Evolutionary conservation across 2,797 vertebrate species (phyloP), one percentile per base, ranked within the genome.

Genomic region (Scolopax rusticola): DNA sequence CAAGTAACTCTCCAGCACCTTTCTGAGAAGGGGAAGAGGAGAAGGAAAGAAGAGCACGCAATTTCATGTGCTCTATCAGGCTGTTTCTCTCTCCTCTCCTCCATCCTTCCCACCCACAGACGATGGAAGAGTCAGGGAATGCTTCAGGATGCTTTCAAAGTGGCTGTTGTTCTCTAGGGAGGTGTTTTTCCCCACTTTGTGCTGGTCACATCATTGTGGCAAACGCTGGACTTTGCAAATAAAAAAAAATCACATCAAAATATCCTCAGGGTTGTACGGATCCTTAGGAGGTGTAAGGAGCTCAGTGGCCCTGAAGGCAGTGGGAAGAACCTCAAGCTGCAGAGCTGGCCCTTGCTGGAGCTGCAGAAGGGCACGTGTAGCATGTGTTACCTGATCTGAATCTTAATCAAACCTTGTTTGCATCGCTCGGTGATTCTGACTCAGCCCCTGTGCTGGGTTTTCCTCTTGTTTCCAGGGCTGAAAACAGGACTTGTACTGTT

Each of bases 361-460:
- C 76, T 65, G 80, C 70, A 89, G 78, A 70, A 43, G 21, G 65
- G 40, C 77, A 32, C 1, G 3, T 47, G 69, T 27, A 57, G 53
- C 1, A 0, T 1, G 15, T 28, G n/a, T 73, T 85, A 51, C 0
- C 4, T 67, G 73, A 73, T 21, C 73, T 73, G 92, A 79, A 82
- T 93, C 59, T 51, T 43, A 76, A 94, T 50, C 56, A n/a, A 54
- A 50, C 59, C 40, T 70, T 59, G 32, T 92, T 91, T 94, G 59
- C 64, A 30, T 90, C 40, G 8, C 63, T 81, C 8, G 1, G 9
- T 1, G 20, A 38, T 63, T 63, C 63, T 27, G 3, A 27, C 76
- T 86, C 28, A 84, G 61, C 20, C 54, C 59, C 67, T 43, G 38
- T 1, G 7, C 27, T 94, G 74, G 12, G 27, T 82, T 93, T 30